Conservation (phyloP, 2,113 vertebrate genomes). For the Fukomys damarensis region DNA sequence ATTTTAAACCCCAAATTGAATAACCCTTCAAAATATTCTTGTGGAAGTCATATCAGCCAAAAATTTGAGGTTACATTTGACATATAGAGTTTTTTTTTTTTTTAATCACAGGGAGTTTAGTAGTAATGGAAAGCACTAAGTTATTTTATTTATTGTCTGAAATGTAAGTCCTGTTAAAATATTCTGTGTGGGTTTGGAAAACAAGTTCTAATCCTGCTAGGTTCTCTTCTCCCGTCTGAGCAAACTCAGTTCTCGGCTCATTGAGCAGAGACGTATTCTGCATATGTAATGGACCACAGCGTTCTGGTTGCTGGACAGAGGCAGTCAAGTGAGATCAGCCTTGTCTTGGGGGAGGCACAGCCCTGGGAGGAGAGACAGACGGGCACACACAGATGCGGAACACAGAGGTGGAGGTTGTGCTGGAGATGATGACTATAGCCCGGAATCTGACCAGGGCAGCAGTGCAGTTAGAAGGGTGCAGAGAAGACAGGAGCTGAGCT, state of each 20-base stretch:
- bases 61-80: neutral
- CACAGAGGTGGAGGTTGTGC: neutral
- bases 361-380: neutral
- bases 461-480: neutral
- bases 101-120: constrained; percentile 21
- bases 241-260: neutral
- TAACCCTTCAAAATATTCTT: constrained; percentile 13
- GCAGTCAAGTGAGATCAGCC: neutral
- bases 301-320: neutral
- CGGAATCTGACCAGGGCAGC: neutral
- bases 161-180: neutral
- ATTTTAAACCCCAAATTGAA: constrained; percentile 37
- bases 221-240: neutral
- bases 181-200: neutral
- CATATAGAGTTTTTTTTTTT: constrained; percentile 15
- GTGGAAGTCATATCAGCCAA: neutral
- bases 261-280: neutral
- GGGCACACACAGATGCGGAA: neutral
- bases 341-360: neutral
- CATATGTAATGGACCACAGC: neutral
- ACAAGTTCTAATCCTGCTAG: neutral
- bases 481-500: neutral
- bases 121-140: neutral
- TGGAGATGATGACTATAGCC: neutral
- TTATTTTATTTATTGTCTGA: constrained; percentile 15